Evolutionary conservation across 2,797 vertebrate genomes (phyloP).

Genomic region (Alfaro cultratus): DNA sequence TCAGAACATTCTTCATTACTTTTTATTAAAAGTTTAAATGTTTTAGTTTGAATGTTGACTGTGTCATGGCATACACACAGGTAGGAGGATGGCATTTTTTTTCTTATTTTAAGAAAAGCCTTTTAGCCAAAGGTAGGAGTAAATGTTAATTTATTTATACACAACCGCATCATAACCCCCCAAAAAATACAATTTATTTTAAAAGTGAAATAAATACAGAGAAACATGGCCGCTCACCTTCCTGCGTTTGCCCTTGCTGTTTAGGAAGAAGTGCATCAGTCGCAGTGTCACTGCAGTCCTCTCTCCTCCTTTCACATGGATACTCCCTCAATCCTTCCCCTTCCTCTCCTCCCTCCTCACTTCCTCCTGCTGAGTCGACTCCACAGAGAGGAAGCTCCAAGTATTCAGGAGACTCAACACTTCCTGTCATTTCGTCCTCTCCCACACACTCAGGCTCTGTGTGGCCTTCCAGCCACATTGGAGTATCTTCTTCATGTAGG

Average conservation of each 20-base stretch:
- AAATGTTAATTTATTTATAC: neutral
- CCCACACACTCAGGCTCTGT: constrained; percentile 73
- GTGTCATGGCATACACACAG: neutral
- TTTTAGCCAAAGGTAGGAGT: neutral
- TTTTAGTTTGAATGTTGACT: neutral
- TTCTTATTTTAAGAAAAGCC: neutral
- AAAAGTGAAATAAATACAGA: neutral
- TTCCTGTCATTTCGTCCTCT: constrained; percentile 79
- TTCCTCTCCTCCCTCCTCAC: constrained; percentile 36
- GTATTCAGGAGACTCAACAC: constrained; percentile 62
- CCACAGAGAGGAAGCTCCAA: constrained; percentile 71
- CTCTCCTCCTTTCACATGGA: constrained; percentile 29
- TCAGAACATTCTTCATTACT: neutral
- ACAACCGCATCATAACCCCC: neutral
- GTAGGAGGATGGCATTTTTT: neutral
- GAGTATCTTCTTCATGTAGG: constrained; percentile 75
- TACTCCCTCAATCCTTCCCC: constrained; percentile 30
- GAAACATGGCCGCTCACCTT: constrained; percentile 61
- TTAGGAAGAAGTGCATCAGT: constrained; percentile 53
- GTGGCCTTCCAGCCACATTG: constrained; percentile 74
- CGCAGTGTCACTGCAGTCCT: constrained; percentile 32
- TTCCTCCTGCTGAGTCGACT: constrained; percentile 63
- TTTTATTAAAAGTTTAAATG: neutral
- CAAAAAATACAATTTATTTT: neutral
- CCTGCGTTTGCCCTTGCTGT: constrained; percentile 44